Evolutionary conservation across 2,888 invertebrate species (phyloP).

Genomic region (Spilarctia lutea): DNA sequence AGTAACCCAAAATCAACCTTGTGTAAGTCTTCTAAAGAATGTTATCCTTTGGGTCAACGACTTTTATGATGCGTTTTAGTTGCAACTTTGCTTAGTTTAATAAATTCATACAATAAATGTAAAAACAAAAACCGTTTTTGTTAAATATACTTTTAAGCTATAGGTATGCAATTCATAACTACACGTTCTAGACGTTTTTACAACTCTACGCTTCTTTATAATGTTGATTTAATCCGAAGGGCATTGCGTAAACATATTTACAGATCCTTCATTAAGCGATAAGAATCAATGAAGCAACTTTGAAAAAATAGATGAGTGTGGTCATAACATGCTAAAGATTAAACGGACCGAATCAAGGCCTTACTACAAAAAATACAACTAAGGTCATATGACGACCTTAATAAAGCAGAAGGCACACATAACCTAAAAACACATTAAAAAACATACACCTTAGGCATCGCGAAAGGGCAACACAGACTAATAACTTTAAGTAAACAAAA

Average conservation of each 20-base stretch:
- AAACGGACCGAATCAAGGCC: conserved; percentile 25
- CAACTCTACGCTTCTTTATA: not conserved
- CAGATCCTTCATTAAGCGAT: conserved; percentile 3
- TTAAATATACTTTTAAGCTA: not conserved
- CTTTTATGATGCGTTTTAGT: not conserved
- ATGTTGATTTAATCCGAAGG: not conserved
- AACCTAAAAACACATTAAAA: not conserved
- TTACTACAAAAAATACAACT: conserved; percentile 17
- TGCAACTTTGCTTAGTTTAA: not conserved
- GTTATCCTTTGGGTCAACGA: not conserved
- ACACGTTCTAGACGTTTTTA: not conserved
- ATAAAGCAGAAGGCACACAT: conserved; percentile 5
- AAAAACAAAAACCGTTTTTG: too few species aligned
- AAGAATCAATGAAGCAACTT: conserved; percentile 4
- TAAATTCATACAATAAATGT: too few species aligned
- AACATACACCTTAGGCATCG: not conserved
- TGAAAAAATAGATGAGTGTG: not conserved
- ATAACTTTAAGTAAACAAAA: not conserved
- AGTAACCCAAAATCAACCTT: not conserved
- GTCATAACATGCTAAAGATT: conserved; percentile 26
- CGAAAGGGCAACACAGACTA: not conserved
- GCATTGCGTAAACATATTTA: conserved; percentile 7
- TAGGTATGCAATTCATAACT: not conserved
- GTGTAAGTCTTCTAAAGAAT: not conserved
- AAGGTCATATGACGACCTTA: conserved; percentile 20